These are phyloP conservation scores for Zaprionus vittiger DNA, from an alignment of 1,140 invertebrate species.

Conservation along the genomic window DNA sequence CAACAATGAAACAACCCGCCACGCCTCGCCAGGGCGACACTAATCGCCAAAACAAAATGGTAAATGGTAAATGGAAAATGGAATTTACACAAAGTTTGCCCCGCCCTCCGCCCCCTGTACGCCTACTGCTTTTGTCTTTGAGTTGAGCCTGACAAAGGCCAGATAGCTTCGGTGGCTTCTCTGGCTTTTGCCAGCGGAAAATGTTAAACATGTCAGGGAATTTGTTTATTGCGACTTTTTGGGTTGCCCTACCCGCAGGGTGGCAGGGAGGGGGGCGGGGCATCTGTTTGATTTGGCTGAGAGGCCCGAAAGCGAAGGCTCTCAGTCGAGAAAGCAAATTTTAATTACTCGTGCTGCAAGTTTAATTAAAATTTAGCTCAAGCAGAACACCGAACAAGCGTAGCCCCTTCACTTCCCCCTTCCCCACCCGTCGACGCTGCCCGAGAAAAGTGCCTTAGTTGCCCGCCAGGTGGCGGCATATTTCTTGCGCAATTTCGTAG, in stretches of 20 bases:
- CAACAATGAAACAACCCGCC: constrained; percentile 58
- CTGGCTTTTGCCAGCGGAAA: constrained; percentile 68
- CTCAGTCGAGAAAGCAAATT: constrained; percentile 60
- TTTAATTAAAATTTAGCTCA: constrained; percentile 79
- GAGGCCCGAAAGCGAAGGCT: constrained; percentile 25
- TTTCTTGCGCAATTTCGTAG: constrained; percentile 50
- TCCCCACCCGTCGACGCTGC: not conserved
- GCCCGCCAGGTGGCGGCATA: constrained; percentile 66
- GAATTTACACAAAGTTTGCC: constrained; percentile 78
- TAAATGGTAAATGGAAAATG: constrained; percentile 59
- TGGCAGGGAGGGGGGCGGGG: constrained; percentile 12
- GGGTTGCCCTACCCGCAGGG: constrained; percentile 17
- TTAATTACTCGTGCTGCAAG: constrained; percentile 68
- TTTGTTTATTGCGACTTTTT: constrained; percentile 78
- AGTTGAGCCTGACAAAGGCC: constrained; percentile 65
- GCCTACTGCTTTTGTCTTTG: constrained; percentile 33
- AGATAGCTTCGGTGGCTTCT: constrained; percentile 54
- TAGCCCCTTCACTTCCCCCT: not conserved
- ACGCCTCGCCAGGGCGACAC: constrained; percentile 65
- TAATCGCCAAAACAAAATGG: constrained; percentile 68
- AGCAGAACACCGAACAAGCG: constrained; percentile 15
- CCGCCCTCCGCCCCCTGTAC: not conserved
- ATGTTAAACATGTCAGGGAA: constrained; percentile 82
- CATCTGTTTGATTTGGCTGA: constrained; percentile 55
- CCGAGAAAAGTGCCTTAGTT: constrained; percentile 9